Percentiles rank a stretch among this genome's conserved stretches.
These are phyloP conservation scores for Meda fulgida DNA, from an alignment of 2,797 vertebrate species.

Conservation along the genomic window DNA sequence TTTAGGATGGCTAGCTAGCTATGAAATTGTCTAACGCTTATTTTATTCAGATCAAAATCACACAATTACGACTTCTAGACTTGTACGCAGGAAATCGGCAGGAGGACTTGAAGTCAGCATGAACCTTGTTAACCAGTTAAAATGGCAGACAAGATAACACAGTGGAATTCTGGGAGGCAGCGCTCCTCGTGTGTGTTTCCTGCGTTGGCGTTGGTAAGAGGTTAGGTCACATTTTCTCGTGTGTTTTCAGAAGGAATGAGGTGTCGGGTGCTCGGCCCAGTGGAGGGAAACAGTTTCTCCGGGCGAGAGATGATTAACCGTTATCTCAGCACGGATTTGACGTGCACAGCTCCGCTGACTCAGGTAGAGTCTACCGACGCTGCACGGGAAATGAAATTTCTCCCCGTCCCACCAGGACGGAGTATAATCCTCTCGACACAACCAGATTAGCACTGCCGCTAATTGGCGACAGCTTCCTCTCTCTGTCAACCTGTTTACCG, in stretches of 20 bases:
- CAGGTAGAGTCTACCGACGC: slow-evolving; percentile 84
- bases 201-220: slow-evolving; percentile 1
- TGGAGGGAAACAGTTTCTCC: slow-evolving; percentile 97
- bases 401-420: slow-evolving; percentile 78
- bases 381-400: slow-evolving; percentile 63
- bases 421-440: slow-evolving; percentile 85
- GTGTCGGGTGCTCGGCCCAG: slow-evolving; percentile 78
- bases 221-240: slow-evolving; percentile 29
- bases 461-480: slow-evolving; percentile 78
- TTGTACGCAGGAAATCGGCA: background rate
- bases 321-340: slow-evolving; percentile 96
- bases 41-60: background rate
- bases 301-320: slow-evolving; percentile 98
- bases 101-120: background rate
- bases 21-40: background rate
- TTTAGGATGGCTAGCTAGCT: background rate
- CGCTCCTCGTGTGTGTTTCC: slow-evolving; percentile 41
- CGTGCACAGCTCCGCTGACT: slow-evolving; percentile 92
- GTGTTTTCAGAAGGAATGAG: slow-evolving; percentile 38
- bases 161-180: slow-evolving; percentile 10
- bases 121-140: slow-evolving; percentile 11
- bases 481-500: slow-evolving; percentile 60
- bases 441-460: slow-evolving; percentile 83
- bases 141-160: background rate
- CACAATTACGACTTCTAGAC: background rate